These are phyloP conservation scores for Schizopygopsis malacanthus DNA, from an alignment of 2,797 vertebrate species.

Conservation along the genomic window DNA sequence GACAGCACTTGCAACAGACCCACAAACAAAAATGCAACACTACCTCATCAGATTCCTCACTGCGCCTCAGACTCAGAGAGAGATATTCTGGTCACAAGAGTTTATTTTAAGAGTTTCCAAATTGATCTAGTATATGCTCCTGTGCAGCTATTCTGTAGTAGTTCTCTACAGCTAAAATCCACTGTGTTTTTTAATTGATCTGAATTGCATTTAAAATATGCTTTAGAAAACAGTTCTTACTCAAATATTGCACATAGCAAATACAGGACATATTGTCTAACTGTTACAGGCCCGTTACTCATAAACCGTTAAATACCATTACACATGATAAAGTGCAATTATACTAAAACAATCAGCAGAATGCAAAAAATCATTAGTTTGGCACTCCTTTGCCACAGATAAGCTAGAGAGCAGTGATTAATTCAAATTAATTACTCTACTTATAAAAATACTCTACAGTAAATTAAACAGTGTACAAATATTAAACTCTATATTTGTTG, in stretches of 20 bases:
- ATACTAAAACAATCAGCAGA: slow-evolving; percentile 60
- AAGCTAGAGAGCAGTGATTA: slow-evolving; percentile 79
- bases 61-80: slow-evolving; percentile 62
- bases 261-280: not conserved
- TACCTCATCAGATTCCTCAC: slow-evolving; percentile 79
- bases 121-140: slow-evolving; percentile 26
- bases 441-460: slow-evolving; percentile 75
- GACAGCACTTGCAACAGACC: slow-evolving; percentile 67
- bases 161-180: not conserved
- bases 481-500: slow-evolving; percentile 82
- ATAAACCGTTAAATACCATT: slow-evolving; percentile 41
- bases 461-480: slow-evolving; percentile 80
- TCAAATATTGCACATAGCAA: not conserved
- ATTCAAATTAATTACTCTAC: slow-evolving; percentile 86
- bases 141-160: slow-evolving; percentile 23
- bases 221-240: not conserved
- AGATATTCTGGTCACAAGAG: slow-evolving; percentile 48
- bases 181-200: not conserved
- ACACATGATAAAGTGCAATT: slow-evolving; percentile 6
- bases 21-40: slow-evolving; percentile 79
- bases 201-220: not conserved
- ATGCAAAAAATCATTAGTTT: slow-evolving; percentile 64
- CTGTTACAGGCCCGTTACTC: not conserved
- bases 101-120: slow-evolving; percentile 49
- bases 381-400: slow-evolving; percentile 71